These are phyloP conservation scores for Scaptomyza parva DNA, from an alignment of 2,888 invertebrate genomes.

Conservation along the genomic window DNA sequence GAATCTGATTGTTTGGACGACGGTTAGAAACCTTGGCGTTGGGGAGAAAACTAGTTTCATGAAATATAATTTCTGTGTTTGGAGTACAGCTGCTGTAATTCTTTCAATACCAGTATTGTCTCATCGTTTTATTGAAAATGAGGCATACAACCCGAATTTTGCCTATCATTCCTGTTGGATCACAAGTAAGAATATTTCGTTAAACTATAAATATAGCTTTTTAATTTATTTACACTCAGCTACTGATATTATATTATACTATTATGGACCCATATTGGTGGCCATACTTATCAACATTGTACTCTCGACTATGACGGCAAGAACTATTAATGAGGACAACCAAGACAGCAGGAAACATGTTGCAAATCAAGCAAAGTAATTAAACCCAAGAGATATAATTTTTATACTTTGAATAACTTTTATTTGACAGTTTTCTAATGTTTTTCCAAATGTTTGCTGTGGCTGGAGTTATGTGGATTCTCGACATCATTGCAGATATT, in stretches of 20 bases:
- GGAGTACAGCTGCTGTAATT: slow-evolving; percentile 65
- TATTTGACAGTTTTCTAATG: slow-evolving; percentile 88
- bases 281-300: slow-evolving; percentile 68
- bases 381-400: neutral
- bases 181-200: slow-evolving; percentile 84
- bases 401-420: too few species aligned
- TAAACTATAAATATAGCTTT: neutral
- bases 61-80: slow-evolving; percentile 70
- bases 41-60: slow-evolving; percentile 27
- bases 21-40: slow-evolving; percentile 25
- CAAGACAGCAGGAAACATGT: slow-evolving; percentile 8
- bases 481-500: slow-evolving; percentile 90
- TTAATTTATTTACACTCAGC: too few species aligned
- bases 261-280: slow-evolving; percentile 68
- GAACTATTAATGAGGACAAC: slow-evolving; percentile 61
- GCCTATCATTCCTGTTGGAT: slow-evolving; percentile 87
- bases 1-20: slow-evolving; percentile 92
- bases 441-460: slow-evolving; percentile 92
- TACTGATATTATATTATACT: slow-evolving; percentile 59
- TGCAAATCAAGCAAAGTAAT: slow-evolving; percentile 14
- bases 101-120: slow-evolving; percentile 67
- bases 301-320: slow-evolving; percentile 69
- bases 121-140: slow-evolving; percentile 19
- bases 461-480: slow-evolving; percentile 93
- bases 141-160: slow-evolving; percentile 85